Evolutionary conservation across 1,140 invertebrate genomes (phyloP).

Genomic region (Acromyrmex charruanus): DNA sequence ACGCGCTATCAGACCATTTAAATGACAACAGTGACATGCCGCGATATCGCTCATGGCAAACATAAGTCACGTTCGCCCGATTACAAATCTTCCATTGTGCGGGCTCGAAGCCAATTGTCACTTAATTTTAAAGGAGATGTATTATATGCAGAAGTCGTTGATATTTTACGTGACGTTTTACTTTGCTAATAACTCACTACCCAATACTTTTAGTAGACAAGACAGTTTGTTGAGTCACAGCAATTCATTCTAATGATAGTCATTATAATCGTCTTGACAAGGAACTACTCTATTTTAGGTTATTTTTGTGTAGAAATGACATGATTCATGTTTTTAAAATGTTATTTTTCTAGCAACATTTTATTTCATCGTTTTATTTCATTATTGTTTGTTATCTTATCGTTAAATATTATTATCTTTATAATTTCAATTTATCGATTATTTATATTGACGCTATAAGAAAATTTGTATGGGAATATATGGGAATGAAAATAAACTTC

Average conservation of each 20-base stretch:
- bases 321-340: not conserved
- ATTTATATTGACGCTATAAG: not conserved
- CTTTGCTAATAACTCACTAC: not conserved
- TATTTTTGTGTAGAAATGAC: not conserved
- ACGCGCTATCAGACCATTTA: conserved; percentile 48
- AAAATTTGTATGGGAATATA: not conserved
- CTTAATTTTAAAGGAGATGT: conserved; percentile 14
- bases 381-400: not conserved
- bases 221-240: not conserved
- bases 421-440: not conserved
- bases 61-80: conserved; percentile 36
- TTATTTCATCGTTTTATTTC: not conserved
- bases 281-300: not conserved
- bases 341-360: not conserved
- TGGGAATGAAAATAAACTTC: not conserved
- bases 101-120: not conserved
- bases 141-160: not conserved
- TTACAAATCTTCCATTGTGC: conserved; percentile 41
- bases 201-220: not conserved
- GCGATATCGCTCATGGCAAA: conserved; percentile 30
- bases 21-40: conserved; percentile 11
- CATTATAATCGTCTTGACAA: too few species aligned
- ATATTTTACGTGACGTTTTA: not conserved
- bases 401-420: conserved; percentile 5
- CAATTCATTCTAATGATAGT: not conserved